These are phyloP conservation scores for Tiliacea citrago DNA, from an alignment of 2,888 invertebrate genomes.

Conservation along the genomic window DNA sequence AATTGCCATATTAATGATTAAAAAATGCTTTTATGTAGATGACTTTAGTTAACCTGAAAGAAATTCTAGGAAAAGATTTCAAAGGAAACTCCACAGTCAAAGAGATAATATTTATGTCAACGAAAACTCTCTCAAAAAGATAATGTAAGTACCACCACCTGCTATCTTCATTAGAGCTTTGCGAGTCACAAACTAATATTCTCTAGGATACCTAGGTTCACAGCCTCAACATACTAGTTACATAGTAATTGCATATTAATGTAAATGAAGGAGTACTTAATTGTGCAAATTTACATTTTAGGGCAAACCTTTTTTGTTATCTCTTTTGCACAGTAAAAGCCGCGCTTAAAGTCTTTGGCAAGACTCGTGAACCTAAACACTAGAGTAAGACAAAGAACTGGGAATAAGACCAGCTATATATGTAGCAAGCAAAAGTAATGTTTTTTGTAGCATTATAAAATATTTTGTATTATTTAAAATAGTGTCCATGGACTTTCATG, in stretches of 20 bases:
- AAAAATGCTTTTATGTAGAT: background rate
- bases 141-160: background rate
- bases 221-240: conserved; percentile 45
- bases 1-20: background rate
- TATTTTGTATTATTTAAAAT: background rate
- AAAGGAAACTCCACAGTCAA: background rate
- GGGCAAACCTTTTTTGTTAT: conserved; percentile 52
- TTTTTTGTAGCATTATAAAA: no score
- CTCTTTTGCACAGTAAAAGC: conserved; percentile 41
- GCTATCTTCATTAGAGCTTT: conserved; percentile 14
- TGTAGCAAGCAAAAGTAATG: background rate
- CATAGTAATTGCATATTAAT: conserved; percentile 59
- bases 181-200: conserved; percentile 22
- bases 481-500: no score
- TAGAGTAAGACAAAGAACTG: conserved; percentile 36
- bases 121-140: background rate
- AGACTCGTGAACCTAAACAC: conserved; percentile 38
- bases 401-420: conserved; percentile 14
- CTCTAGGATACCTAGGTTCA: conserved; percentile 21
- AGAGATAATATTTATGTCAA: background rate
- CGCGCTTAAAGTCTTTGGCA: conserved; percentile 33
- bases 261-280: conserved; percentile 55
- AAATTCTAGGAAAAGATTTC: background rate
- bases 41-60: background rate
- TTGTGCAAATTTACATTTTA: conserved; percentile 56